A percentile compares a stretch with the other conserved stretches of the same genome.
Evolutionary conservation across 2,888 invertebrate genomes (phyloP).

Genomic region (Andrena flavipes): DNA sequence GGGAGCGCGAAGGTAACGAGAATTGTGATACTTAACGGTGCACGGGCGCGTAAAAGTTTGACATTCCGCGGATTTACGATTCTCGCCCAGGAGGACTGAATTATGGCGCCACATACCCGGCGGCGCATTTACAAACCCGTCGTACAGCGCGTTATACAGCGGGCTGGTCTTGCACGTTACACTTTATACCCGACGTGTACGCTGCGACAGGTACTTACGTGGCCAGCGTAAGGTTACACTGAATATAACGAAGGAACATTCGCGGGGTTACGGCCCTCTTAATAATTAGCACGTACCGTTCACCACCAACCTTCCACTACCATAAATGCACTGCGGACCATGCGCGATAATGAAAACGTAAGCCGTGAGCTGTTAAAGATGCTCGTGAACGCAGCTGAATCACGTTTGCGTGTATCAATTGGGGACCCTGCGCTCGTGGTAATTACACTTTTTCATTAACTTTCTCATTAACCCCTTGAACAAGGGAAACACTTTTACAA

Average conservation of each 20-base stretch:
- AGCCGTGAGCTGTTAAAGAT: background rate
- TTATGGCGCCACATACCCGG: slow-evolving; percentile 62
- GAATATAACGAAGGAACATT: slow-evolving; percentile 64
- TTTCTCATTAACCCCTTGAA: background rate
- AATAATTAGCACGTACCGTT: slow-evolving; percentile 66
- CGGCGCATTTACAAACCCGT: slow-evolving; percentile 74
- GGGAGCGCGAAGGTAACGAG: slow-evolving; percentile 36
- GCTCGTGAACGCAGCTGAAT: background rate
- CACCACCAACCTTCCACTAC: background rate
- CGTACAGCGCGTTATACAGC: slow-evolving; percentile 46
- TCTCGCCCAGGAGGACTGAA: slow-evolving; percentile 61
- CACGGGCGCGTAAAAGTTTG: slow-evolving; percentile 47
- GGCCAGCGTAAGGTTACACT: slow-evolving; percentile 59
- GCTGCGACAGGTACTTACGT: slow-evolving; percentile 59
- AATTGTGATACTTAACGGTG: slow-evolving; percentile 46
- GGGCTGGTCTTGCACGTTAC: slow-evolving; percentile 67
- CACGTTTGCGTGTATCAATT: background rate
- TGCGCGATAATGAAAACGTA: slow-evolving; percentile 30
- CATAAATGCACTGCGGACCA: slow-evolving; percentile 13
- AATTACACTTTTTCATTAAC: slow-evolving; percentile 12
- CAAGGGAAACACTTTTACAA: background rate
- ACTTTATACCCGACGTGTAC: slow-evolving; percentile 65
- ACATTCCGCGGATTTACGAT: slow-evolving; percentile 70
- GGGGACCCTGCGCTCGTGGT: background rate
- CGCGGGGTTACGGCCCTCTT: slow-evolving; percentile 33